A percentile compares a stretch with the other conserved stretches of the same genome.
Evolutionary conservation across 2,113 vertebrate species (phyloP).

Genomic region (Protobothrops mucrosquamatus): DNA sequence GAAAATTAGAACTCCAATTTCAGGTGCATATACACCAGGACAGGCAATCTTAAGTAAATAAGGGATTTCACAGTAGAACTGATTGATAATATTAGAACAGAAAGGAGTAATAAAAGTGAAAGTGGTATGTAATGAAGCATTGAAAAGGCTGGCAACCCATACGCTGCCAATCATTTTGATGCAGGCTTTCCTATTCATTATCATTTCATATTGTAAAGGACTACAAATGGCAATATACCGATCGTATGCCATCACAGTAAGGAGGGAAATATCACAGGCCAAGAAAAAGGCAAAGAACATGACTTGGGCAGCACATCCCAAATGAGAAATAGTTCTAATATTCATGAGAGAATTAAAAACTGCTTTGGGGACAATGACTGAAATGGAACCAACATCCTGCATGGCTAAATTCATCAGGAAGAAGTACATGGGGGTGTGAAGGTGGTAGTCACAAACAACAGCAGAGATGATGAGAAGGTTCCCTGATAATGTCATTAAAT

Average conservation of each 20-base stretch:
- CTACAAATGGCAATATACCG: conserved; percentile 1
- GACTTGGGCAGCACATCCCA: too few relatives aligned
- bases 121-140: background rate
- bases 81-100: background rate
- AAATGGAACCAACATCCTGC: too few relatives aligned
- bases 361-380: too few relatives aligned
- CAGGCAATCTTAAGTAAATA: background rate
- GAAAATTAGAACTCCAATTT: background rate
- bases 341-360: too few relatives aligned
- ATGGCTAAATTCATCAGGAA: too few relatives aligned
- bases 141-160: background rate
- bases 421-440: too few relatives aligned
- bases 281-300: too few relatives aligned
- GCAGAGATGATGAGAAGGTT: too few relatives aligned
- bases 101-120: background rate
- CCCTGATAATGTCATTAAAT: too few relatives aligned
- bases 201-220: background rate
- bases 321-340: too few relatives aligned
- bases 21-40: background rate
- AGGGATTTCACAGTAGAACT: background rate
- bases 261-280: too few relatives aligned
- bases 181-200: background rate
- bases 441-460: too few relatives aligned
- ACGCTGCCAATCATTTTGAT: background rate
- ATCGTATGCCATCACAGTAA: background rate